Percentiles rank a stretch among this genome's conserved stretches.
Conservation (phyloP, 2,113 vertebrate species). For the Echinops telfairi region DNA sequence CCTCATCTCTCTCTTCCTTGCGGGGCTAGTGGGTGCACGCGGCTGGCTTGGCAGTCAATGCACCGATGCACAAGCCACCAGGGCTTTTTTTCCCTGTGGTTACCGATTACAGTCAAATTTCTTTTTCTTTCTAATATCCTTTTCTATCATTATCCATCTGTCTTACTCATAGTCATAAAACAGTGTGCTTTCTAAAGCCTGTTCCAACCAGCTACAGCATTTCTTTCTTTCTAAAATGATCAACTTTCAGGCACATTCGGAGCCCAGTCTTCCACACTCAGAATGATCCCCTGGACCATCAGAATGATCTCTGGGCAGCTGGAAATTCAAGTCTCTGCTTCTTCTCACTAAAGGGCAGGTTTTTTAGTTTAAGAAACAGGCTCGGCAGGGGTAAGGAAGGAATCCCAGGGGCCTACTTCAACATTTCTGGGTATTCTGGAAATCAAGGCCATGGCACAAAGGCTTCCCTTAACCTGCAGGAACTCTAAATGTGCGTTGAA, state of each 20-base stretch:
- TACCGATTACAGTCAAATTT: neutral
- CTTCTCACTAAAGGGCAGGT: constrained; percentile 33
- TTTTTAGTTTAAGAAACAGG: constrained; percentile 12
- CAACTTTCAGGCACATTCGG: neutral
- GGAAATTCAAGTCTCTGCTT: neutral
- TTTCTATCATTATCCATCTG: neutral
- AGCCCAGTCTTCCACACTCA: neutral
- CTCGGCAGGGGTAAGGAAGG: neutral
- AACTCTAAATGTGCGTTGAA: neutral
- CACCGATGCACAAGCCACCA: too few relatives aligned
- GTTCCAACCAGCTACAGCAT: neutral
- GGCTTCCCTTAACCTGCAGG: neutral
- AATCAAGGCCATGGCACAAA: constrained; percentile 24
- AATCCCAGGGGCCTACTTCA: neutral
- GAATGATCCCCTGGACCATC: neutral
- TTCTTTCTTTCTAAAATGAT: neutral
- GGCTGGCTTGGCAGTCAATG: too few relatives aligned
- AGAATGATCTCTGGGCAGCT: constrained; percentile 16
- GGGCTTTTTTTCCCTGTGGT: too few relatives aligned
- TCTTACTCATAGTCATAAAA: neutral
- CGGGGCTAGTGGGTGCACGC: too few relatives aligned
- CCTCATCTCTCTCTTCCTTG: too few relatives aligned
- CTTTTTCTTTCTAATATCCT: neutral
- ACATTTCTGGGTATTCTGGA: neutral
- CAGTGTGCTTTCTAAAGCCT: neutral